Conservation (phyloP, 2,888 invertebrate species). For the Pterobdella sp. region DNA sequence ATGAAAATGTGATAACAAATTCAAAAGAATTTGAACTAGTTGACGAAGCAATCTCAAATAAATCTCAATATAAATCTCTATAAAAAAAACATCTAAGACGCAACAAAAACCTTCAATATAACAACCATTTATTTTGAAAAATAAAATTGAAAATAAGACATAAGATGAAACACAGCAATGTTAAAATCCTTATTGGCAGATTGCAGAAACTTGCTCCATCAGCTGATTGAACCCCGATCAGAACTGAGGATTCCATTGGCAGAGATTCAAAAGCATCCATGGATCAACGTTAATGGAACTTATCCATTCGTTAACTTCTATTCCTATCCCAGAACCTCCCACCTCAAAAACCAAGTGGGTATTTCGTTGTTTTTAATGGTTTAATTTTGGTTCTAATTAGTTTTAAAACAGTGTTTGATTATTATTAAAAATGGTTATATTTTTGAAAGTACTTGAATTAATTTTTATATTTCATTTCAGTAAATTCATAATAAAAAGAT, state of each 20-base stretch:
- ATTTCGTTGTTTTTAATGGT: not conserved
- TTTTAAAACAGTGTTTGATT: not conserved
- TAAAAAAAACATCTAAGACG: too few relatives aligned
- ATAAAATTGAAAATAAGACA: too few relatives aligned
- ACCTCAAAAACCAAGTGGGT: slow-evolving; percentile 45
- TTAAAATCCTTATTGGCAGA: slow-evolving; percentile 37
- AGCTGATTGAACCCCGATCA: slow-evolving; percentile 48
- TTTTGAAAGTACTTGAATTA: not conserved
- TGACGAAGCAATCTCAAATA: too few relatives aligned
- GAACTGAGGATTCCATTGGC: slow-evolving; percentile 46
- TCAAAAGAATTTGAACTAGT: too few relatives aligned
- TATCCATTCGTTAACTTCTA: slow-evolving; percentile 47
- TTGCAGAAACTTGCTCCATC: slow-evolving; percentile 46
- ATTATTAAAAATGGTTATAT: not conserved
- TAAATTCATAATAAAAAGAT: too few relatives aligned
- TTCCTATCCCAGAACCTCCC: slow-evolving; percentile 45
- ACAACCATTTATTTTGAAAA: too few relatives aligned
- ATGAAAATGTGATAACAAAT: too few relatives aligned
- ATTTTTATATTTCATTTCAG: not conserved
- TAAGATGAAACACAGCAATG: too few relatives aligned
- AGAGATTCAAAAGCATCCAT: slow-evolving; percentile 47
- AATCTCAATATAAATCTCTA: too few relatives aligned
- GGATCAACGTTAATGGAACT: slow-evolving; percentile 46
- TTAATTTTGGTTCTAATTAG: not conserved
- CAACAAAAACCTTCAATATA: too few relatives aligned